Conservation (phyloP, 2,888 invertebrate genomes). For the Mesopsocus fuscifrons region DNA sequence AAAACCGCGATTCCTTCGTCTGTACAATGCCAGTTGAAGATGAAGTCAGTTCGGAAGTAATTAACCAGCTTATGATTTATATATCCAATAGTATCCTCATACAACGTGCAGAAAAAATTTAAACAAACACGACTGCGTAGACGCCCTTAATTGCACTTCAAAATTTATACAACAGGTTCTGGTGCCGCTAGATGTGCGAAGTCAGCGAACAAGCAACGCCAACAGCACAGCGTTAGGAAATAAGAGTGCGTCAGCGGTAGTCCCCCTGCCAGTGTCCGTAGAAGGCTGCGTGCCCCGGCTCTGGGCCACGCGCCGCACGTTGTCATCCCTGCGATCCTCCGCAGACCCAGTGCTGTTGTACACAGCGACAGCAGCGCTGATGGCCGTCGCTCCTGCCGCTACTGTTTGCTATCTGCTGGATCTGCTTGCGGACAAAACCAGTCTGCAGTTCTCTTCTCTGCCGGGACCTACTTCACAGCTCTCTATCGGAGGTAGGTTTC, state of each 20-base stretch:
- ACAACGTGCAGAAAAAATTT: too few species aligned
- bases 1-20: too few species aligned
- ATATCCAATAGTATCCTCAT: too few species aligned
- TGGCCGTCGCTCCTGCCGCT: slow-evolving; percentile 18
- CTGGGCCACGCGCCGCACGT: slow-evolving; percentile 31
- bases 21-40: too few species aligned
- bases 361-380: slow-evolving; percentile 27
- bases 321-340: slow-evolving; percentile 28
- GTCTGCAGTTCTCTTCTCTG: slow-evolving; percentile 26
- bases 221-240: slow-evolving; percentile 20
- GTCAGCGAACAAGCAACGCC: background rate
- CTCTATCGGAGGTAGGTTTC: slow-evolving; percentile 8
- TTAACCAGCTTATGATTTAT: too few species aligned
- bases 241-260: slow-evolving; percentile 22
- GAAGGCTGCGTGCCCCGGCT: slow-evolving; percentile 37
- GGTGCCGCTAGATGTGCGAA: slow-evolving; percentile 38
- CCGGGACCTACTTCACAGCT: slow-evolving; percentile 26
- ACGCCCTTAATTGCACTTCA: too few species aligned
- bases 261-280: slow-evolving; percentile 30
- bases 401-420: slow-evolving; percentile 17
- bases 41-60: too few species aligned
- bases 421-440: slow-evolving; percentile 16
- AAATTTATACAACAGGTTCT: too few species aligned
- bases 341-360: slow-evolving; percentile 30
- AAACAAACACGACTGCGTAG: too few species aligned